Percentiles rank a stretch among this genome's conserved stretches.
Conservation (phyloP, 2,888 invertebrate species). For the Cephus spinipes region DNA sequence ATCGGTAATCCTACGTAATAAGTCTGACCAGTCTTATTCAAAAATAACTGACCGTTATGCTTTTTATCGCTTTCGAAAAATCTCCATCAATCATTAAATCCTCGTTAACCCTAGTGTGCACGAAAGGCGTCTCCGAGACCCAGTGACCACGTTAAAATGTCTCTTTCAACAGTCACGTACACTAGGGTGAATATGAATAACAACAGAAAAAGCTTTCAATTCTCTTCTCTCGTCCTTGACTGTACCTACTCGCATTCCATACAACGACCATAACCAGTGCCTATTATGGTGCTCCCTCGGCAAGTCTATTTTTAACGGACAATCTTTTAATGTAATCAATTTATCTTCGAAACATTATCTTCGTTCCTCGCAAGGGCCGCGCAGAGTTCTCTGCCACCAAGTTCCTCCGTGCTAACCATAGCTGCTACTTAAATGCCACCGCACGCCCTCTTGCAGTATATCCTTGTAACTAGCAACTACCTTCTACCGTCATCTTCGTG, state of each 20-base stretch:
- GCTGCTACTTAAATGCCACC: not conserved
- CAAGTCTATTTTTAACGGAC: slow-evolving; percentile 12
- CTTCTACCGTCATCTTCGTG: not conserved
- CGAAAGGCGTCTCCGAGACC: too few species aligned
- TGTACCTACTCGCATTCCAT: not conserved
- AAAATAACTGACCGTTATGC: too few species aligned
- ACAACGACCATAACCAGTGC: not conserved
- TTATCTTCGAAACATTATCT: slow-evolving; percentile 8
- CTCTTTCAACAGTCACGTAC: too few species aligned
- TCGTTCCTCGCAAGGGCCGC: not conserved
- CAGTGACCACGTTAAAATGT: too few species aligned
- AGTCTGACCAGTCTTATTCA: too few species aligned
- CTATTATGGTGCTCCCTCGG: not conserved
- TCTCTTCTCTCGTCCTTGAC: not conserved
- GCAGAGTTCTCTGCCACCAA: not conserved
- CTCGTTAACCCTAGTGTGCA: not conserved
- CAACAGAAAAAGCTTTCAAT: not conserved
- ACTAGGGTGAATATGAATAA: not conserved
- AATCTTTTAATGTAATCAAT: slow-evolving; percentile 20
- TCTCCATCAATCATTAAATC: not conserved
- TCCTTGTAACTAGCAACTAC: not conserved
- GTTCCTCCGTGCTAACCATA: not conserved
- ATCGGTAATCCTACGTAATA: too few species aligned
- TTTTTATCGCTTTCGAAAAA: not conserved
- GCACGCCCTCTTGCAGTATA: not conserved